These are phyloP conservation scores for Dynastes hyllus DNA, from an alignment of 2,888 invertebrate genomes.

Conservation along the genomic window DNA sequence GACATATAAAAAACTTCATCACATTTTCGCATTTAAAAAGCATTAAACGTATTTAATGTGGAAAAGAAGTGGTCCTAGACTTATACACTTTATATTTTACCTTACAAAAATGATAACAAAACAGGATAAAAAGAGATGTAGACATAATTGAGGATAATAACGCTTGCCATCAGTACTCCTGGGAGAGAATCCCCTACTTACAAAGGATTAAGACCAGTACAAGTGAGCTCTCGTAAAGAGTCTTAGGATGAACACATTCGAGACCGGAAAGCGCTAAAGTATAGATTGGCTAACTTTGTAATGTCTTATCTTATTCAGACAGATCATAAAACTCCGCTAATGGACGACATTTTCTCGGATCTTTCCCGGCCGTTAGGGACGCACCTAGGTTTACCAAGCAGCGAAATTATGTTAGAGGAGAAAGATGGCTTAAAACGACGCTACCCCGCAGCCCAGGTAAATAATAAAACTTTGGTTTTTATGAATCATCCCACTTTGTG, in stretches of 20 bases:
- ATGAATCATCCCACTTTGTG: conserved; percentile 50
- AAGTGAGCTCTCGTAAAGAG: conserved; percentile 62
- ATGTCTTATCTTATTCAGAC: conserved; percentile 68
- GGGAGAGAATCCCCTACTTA: conserved; percentile 59
- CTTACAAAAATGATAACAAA: conserved; percentile 4
- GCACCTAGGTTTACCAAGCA: conserved; percentile 50
- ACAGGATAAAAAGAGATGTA: conserved; percentile 6
- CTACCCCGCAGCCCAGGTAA: conserved; percentile 43
- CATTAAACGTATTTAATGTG: no score
- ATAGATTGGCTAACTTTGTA: conserved; percentile 70
- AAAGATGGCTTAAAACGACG: conserved; percentile 40
- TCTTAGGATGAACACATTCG: conserved; percentile 58
- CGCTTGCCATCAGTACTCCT: conserved; percentile 21
- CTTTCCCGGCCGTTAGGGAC: conserved; percentile 57
- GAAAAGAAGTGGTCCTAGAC: no score
- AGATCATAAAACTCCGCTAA: conserved; percentile 68
- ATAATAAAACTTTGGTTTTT: conserved; percentile 55
- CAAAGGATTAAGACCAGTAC: conserved; percentile 63
- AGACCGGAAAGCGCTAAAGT: conserved; percentile 65
- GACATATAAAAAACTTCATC: no score
- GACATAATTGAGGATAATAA: conserved; percentile 33
- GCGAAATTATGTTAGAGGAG: conserved; percentile 49
- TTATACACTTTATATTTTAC: no score
- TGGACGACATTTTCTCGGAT: conserved; percentile 66
- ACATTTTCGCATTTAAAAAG: no score